Evolutionary conservation across 2,113 vertebrate species (phyloP).

Genomic region (Tetrax tetrax): DNA sequence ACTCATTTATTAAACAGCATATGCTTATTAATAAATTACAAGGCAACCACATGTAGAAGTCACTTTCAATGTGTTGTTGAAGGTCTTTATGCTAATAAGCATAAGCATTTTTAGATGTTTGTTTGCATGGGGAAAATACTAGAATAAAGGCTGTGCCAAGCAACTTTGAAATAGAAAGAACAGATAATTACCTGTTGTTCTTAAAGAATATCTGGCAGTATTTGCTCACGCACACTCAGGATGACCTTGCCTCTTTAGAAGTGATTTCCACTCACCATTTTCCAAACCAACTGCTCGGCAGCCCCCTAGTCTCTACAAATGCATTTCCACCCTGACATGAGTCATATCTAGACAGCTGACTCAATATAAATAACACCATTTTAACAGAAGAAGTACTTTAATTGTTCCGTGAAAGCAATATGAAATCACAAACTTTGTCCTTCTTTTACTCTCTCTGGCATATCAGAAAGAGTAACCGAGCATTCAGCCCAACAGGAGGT

Average conservation of each 20-base stretch:
- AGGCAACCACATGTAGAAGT: constrained; percentile 16
- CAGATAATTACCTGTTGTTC: constrained; percentile 46
- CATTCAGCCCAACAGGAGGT: neutral
- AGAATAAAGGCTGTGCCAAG: neutral
- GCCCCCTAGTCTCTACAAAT: neutral
- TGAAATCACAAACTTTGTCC: neutral
- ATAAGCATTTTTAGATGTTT: constrained; percentile 50
- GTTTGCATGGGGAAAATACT: constrained; percentile 41
- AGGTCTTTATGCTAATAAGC: constrained; percentile 33
- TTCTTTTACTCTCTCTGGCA: neutral
- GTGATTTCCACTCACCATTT: constrained; percentile 44
- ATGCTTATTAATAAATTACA: constrained; percentile 36
- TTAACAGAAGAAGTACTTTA: neutral
- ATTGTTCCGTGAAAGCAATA: neutral
- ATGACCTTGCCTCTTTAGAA: constrained; percentile 52
- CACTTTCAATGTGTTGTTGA: constrained; percentile 20
- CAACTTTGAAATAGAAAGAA: constrained; percentile 27
- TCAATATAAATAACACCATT: neutral
- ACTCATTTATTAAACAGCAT: constrained; percentile 11
- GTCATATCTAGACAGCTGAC: neutral
- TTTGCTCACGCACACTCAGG: constrained; percentile 4
- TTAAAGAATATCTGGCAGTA: constrained; percentile 30
- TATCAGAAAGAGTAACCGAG: neutral
- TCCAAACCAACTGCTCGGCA: neutral
- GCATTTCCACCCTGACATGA: neutral